Evolutionary conservation across 2,797 vertebrate species (phyloP), one percentile per base, ranked within the genome.

Genomic region (Eremophila alpestris): DNA sequence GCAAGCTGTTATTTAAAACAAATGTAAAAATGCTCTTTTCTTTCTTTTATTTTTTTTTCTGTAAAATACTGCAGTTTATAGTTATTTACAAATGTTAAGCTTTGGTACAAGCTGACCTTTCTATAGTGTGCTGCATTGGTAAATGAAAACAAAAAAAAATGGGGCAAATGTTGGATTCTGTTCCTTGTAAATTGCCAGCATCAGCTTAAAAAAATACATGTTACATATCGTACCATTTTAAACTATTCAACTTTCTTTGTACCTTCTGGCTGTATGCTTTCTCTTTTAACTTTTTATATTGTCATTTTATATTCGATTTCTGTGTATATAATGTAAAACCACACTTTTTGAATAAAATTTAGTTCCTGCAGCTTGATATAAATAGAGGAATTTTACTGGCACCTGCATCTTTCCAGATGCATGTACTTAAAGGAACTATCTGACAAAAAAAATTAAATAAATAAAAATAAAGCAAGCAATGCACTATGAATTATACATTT

Each of bases 271-370:
- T 98, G 98, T 99, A 98, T 99, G 98, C 98, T 98, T 98, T 98
- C 98, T 98, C 98, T 98, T 99, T 98, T 98, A 98, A 98, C 98
- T 98, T 98, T 99, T 99, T 99, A 99, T 99, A 99, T 99, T 99
- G 99, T 99, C 99, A 99, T 99, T 99, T 99, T 99, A 98, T 99
- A 99, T 99, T 99, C 98, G 83, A 98, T 98, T 98, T 98, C 98
- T 98, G 98, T 99, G 98, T 99, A 99, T 99, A 99, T 99, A 99
- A 98, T 99, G 98, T 99, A 98, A 98, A 99, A 98, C 98, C 98
- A 98, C 98, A 94, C 98, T 98, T 99, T 98, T 99, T 98, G 98
- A 98, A 98, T 98, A 98, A 98, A 98, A 98, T 98, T 98, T 98
- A 98, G 98, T 99, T 99, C 98, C 98, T 98, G 98, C 98, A 98